Conservation (phyloP, 1,140 invertebrate genomes). For the Oncopodura yosiiana region DNA sequence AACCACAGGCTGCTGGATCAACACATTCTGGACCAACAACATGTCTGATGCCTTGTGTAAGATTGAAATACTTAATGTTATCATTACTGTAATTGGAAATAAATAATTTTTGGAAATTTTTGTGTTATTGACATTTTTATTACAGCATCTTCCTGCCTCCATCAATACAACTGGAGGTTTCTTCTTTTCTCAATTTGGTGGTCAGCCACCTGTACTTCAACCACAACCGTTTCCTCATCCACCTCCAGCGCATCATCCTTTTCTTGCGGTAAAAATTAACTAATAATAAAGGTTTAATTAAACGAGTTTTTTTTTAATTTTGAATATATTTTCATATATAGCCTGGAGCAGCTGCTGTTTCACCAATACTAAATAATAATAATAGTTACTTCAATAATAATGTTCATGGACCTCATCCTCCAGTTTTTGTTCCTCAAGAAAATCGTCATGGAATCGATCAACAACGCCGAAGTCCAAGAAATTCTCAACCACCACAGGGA, state of each 20-base stretch:
- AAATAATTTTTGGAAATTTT: neutral
- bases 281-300: neutral
- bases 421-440: constrained; percentile 18
- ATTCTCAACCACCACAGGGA: constrained; percentile 11
- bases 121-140: neutral
- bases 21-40: constrained; percentile 12
- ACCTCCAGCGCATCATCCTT: constrained; percentile 18
- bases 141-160: constrained; percentile 19
- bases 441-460: constrained; percentile 17
- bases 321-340: neutral
- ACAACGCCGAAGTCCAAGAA: constrained; percentile 25
- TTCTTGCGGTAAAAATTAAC: neutral
- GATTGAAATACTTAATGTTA: neutral
- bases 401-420: constrained; percentile 12
- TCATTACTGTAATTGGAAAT: neutral
- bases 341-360: constrained; percentile 14
- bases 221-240: constrained; percentile 21
- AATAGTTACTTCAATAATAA: constrained; percentile 20
- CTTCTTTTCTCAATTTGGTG: constrained; percentile 19
- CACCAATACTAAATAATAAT: constrained; percentile 23
- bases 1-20: constrained; percentile 10
- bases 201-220: constrained; percentile 6
- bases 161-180: constrained; percentile 15
- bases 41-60: constrained; percentile 21
- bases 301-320: neutral